These are phyloP conservation scores for Sebastes diaconus DNA, from an alignment of 2,797 vertebrate genomes.

Conservation along the genomic window DNA sequence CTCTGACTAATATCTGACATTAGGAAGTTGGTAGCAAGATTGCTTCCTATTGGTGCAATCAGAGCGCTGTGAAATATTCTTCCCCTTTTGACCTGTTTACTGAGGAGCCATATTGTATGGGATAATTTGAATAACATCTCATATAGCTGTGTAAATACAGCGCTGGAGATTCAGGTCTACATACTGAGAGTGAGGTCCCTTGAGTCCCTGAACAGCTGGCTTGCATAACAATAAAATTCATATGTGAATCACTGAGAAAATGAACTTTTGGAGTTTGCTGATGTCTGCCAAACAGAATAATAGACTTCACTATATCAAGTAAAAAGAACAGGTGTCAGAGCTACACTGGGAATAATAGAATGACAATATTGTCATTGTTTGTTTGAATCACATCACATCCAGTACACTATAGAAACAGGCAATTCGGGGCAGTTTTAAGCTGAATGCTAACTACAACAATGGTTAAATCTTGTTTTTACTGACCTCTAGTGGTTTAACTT, in stretches of 20 bases:
- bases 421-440: neutral
- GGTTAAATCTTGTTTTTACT: neutral
- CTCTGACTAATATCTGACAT: conserved; percentile 38
- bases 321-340: neutral
- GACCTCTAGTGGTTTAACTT: neutral
- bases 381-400: neutral
- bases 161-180: neutral
- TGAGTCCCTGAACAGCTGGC: neutral
- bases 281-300: neutral
- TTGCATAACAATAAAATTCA: neutral
- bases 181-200: neutral
- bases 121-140: neutral
- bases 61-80: conserved; percentile 2
- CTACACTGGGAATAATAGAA: neutral
- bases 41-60: conserved; percentile 7
- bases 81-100: neutral
- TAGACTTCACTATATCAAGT: neutral
- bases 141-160: neutral
- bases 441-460: neutral
- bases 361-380: neutral
- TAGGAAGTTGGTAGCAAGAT: conserved; percentile 16
- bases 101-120: neutral
- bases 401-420: neutral
- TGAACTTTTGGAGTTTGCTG: neutral
- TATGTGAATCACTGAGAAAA: neutral